These are phyloP conservation scores for Nomada goodeniana DNA, from an alignment of 2,888 invertebrate genomes.

Conservation along the genomic window DNA sequence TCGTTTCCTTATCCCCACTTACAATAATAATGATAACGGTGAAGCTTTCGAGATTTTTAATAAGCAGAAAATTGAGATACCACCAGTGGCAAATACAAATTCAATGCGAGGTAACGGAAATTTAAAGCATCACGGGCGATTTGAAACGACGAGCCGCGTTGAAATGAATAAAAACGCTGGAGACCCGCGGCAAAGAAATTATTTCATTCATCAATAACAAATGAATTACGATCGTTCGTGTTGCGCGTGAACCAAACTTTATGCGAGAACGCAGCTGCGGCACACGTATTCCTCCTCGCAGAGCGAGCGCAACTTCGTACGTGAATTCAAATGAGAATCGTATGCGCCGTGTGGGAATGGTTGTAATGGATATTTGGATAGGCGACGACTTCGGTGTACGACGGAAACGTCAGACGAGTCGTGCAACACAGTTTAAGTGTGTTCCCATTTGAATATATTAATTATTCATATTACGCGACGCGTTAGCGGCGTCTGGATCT, in stretches of 20 bases:
- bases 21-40: too few relatives aligned
- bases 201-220: too few relatives aligned
- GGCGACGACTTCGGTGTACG: constrained; percentile 11
- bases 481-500: constrained; percentile 8
- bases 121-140: too few relatives aligned
- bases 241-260: not conserved
- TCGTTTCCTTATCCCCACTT: too few relatives aligned
- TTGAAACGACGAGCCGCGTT: too few relatives aligned
- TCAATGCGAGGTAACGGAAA: too few relatives aligned
- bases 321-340: constrained; percentile 32
- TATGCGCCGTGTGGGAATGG: not conserved
- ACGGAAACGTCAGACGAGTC: constrained; percentile 34
- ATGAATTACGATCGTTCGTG: not conserved
- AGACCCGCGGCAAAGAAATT: too few relatives aligned
- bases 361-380: constrained; percentile 54
- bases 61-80: too few relatives aligned
- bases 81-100: too few relatives aligned
- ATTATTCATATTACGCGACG: constrained; percentile 69
- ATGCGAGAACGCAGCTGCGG: not conserved
- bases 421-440: constrained; percentile 62
- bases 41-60: too few relatives aligned
- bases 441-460: constrained; percentile 70
- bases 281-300: not conserved
- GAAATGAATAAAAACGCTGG: too few relatives aligned
- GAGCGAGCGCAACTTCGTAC: not conserved